phyloP scores from a whole-genome alignment of 2,113 vertebrate species.

The Apteryx mantelli region DNA sequence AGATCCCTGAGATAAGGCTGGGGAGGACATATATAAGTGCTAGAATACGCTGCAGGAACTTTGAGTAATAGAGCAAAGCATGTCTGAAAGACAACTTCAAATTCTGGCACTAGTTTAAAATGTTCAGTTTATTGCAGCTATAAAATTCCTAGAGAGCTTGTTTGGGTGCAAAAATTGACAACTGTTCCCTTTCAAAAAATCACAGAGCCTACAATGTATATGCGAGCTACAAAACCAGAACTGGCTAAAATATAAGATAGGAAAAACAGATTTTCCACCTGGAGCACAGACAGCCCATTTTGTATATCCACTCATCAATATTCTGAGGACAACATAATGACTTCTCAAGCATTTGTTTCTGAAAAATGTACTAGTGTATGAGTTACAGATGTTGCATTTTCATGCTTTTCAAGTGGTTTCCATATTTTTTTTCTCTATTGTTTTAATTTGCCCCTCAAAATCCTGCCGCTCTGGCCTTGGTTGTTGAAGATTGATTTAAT shows the following conservation, averaged over 20 bases:
- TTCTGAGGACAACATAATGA: background rate
- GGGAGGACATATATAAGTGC: background rate
- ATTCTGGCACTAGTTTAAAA: background rate
- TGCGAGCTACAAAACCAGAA: background rate
- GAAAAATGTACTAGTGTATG: background rate
- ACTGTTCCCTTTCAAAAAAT: background rate
- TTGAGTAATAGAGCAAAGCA: rapidly evolving
- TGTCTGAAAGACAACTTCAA: background rate
- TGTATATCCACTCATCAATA: background rate
- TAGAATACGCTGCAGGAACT: background rate
- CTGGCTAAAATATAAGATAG: background rate
- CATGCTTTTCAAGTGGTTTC: background rate
- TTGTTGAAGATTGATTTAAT: background rate
- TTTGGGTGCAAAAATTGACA: background rate
- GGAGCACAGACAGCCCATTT: background rate
- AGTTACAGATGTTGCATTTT: background rate
- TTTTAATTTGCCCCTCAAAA: background rate
- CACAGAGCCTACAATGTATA: background rate
- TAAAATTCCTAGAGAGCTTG: background rate
- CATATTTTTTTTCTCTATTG: background rate
- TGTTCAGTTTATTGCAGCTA: background rate
- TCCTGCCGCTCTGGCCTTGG: background rate
- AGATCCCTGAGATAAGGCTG: background rate
- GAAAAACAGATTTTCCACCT: background rate
- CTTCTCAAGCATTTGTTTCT: background rate